Evolutionary conservation across 2,888 invertebrate genomes (phyloP).

Genomic region (Hanleya hanleyi): DNA sequence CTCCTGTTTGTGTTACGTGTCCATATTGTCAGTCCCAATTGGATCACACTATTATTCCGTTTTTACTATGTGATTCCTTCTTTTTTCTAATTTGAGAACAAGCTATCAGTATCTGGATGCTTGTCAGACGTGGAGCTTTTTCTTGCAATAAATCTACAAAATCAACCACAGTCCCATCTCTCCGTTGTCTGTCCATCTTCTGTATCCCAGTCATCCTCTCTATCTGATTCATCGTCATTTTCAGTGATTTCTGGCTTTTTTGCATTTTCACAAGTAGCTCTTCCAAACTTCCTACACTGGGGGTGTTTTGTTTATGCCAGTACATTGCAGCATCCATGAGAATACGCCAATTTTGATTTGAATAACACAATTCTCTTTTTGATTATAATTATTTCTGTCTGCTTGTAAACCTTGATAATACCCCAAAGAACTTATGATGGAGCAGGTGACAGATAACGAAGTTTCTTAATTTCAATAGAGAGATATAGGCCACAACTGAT

Average conservation of each 20-base stretch:
- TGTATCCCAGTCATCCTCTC: background rate
- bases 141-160: background rate
- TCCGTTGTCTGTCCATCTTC: too few species aligned
- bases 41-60: background rate
- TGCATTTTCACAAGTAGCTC: background rate
- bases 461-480: background rate
- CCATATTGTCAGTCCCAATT: background rate
- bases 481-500: too few species aligned
- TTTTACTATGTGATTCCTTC: background rate
- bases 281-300: background rate
- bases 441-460: background rate
- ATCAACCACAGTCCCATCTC: too few species aligned
- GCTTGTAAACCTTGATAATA: background rate
- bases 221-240: too few species aligned
- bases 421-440: background rate
- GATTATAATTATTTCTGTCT: background rate
- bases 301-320: background rate
- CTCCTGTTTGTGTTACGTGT: background rate
- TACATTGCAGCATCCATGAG: background rate
- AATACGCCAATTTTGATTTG: background rate
- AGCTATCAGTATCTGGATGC: background rate
- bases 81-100: too few species aligned
- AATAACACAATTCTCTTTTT: background rate
- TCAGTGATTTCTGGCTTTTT: background rate
- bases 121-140: background rate